Conservation (phyloP, 2,888 invertebrate species). For the Melangyna quadrimaculata region DNA sequence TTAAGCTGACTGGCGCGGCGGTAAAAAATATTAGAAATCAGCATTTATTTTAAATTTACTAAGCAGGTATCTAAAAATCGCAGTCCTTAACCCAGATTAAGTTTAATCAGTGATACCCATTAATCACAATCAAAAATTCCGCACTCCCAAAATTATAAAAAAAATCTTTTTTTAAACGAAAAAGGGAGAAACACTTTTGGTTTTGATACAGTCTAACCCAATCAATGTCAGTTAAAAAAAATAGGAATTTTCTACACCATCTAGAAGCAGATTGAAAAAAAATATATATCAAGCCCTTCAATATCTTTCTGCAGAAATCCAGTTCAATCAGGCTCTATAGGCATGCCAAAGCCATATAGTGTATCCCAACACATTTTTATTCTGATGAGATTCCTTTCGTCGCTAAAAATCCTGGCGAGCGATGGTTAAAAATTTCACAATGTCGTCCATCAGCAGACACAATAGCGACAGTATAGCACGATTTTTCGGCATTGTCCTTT, state of each 20-base stretch:
- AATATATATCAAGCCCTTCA: slow-evolving; percentile 24
- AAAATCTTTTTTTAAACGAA: not conserved
- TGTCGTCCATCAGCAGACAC: slow-evolving; percentile 71
- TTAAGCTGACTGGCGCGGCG: too few species aligned
- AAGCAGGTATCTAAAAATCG: not conserved
- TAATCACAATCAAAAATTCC: slow-evolving; percentile 61
- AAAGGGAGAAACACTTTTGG: not conserved
- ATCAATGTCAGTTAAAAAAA: slow-evolving; percentile 43
- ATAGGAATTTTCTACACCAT: not conserved
- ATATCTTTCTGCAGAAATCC: slow-evolving; percentile 64
- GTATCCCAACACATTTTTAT: not conserved
- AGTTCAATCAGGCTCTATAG: slow-evolving; percentile 24
- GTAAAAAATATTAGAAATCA: not conserved
- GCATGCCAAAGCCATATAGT: too few species aligned
- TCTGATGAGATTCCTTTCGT: slow-evolving; percentile 51
- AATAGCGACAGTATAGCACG: slow-evolving; percentile 71
- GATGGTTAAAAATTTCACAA: slow-evolving; percentile 46
- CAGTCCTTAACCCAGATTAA: slow-evolving; percentile 1
- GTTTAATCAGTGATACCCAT: slow-evolving; percentile 41
- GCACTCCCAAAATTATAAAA: not conserved
- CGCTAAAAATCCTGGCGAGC: slow-evolving; percentile 36
- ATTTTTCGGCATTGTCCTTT: slow-evolving; percentile 69
- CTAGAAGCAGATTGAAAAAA: not conserved
- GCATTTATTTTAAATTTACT: not conserved
- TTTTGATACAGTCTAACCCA: not conserved